A percentile compares a stretch with the other conserved stretches of the same genome.
Conservation (phyloP, 2,113 vertebrate genomes). For the Leiothrix lutea region DNA sequence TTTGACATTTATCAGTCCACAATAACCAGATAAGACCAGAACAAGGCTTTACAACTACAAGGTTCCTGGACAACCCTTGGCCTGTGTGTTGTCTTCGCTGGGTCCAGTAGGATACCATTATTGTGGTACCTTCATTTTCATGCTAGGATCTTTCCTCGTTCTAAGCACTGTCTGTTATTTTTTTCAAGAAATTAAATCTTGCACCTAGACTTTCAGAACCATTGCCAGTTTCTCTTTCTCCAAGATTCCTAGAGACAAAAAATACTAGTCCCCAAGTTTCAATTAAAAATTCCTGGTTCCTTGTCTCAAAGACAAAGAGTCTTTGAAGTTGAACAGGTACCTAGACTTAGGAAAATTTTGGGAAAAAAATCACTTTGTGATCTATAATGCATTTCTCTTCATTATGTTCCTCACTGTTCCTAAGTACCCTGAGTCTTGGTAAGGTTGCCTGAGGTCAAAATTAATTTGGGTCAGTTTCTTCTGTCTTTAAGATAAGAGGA, state of each 20-base stretch:
- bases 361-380: not conserved
- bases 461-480: not conserved
- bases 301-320: not conserved
- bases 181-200: not conserved
- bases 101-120: not conserved
- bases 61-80: not conserved
- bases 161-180: not conserved
- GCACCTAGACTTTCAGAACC: not conserved
- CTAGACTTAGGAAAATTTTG: not conserved
- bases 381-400: not conserved
- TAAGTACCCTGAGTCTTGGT: not conserved
- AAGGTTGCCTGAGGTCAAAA: not conserved
- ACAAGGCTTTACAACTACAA: accelerated
- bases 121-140: not conserved
- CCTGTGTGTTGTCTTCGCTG: not conserved
- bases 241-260: not conserved
- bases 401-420: not conserved
- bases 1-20: not conserved
- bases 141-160: not conserved
- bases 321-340: not conserved
- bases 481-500: not conserved
- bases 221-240: not conserved
- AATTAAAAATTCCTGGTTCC: not conserved
- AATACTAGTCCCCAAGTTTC: not conserved
- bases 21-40: not conserved